Evolutionary conservation across 1,140 invertebrate species (phyloP).

Genomic region (Bathynomus jamesi): DNA sequence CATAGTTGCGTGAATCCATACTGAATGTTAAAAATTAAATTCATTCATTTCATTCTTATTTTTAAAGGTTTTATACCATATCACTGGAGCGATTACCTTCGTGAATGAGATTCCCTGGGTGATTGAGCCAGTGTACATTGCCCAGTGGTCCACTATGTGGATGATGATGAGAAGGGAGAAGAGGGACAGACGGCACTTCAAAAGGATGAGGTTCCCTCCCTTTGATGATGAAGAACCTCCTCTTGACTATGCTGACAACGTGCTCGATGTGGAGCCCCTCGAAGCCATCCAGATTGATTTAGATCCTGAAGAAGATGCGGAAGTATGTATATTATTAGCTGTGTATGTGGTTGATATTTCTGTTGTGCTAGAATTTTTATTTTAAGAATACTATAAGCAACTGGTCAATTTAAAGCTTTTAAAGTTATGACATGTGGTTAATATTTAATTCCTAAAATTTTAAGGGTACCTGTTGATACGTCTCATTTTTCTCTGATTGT

Average conservation of each 20-base stretch:
- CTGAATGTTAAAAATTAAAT: too few species aligned
- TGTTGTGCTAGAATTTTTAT: neutral
- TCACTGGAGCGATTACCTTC: conserved; percentile 99
- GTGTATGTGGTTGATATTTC: neutral
- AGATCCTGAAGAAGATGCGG: conserved; percentile 89
- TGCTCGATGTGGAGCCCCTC: conserved; percentile 95
- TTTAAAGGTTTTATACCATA: conserved; percentile 67
- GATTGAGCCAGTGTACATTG: conserved; percentile 97
- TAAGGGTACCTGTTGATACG: too few species aligned
- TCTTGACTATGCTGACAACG: conserved; percentile 97
- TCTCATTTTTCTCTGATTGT: too few species aligned
- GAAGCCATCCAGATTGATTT: conserved; percentile 99
- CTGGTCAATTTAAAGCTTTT: too few species aligned
- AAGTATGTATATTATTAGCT: conserved; percentile 46
- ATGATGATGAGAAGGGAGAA: conserved; percentile 99
- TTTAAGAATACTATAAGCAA: conserved; percentile 32
- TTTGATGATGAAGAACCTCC: conserved; percentile 99
- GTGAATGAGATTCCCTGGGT: conserved; percentile 99
- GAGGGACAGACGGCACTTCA: conserved; percentile 95
- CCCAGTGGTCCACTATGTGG: conserved; percentile 99
- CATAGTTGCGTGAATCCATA: too few species aligned
- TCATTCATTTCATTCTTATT: too few species aligned
- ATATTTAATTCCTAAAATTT: too few species aligned
- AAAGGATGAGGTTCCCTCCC: conserved; percentile 98
- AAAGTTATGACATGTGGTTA: too few species aligned